These are phyloP conservation scores for Cyprinodon variegatus DNA, from an alignment of 2,113 vertebrate genomes.

Conservation along the genomic window DNA sequence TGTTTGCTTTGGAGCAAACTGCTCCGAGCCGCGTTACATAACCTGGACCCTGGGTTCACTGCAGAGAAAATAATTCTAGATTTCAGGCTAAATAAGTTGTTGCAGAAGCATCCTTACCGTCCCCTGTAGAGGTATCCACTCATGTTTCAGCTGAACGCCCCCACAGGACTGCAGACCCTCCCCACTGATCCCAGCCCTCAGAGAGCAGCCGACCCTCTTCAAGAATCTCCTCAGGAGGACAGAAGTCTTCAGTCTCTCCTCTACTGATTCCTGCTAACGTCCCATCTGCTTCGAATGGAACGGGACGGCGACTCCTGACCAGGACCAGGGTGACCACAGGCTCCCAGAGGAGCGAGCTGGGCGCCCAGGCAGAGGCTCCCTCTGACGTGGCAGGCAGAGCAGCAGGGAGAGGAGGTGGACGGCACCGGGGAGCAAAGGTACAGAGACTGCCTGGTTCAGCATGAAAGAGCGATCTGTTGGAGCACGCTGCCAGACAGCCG, in stretches of 20 bases:
- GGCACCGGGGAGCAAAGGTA: conserved; percentile 67
- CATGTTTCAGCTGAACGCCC: conserved; percentile 50
- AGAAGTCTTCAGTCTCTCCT: neutral
- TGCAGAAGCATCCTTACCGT: conserved; percentile 68
- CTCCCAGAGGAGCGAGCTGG: conserved; percentile 55
- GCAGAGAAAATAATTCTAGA: conserved; percentile 24
- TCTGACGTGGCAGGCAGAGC: conserved; percentile 73
- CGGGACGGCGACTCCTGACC: conserved; percentile 1
- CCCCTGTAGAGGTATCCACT: conserved; percentile 79
- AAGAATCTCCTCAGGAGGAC: neutral
- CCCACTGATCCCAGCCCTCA: neutral
- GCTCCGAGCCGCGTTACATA: conserved; percentile 22
- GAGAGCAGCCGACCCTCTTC: neutral
- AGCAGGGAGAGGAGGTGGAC: conserved; percentile 58
- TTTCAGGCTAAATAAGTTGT: neutral
- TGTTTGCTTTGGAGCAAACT: conserved; percentile 11
- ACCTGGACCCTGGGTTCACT: too few species aligned
- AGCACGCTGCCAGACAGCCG: conserved; percentile 58
- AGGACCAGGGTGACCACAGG: conserved; percentile 50
- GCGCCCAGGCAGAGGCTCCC: conserved; percentile 53
- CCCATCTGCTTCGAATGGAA: too few species aligned
- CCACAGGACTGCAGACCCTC: neutral
- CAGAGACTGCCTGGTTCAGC: conserved; percentile 44
- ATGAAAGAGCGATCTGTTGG: conserved; percentile 79
- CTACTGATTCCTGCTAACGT: too few species aligned